These are phyloP conservation scores for Parotocinclus haroldoi DNA, from an alignment of 2,797 vertebrate genomes.

Conservation along the genomic window DNA sequence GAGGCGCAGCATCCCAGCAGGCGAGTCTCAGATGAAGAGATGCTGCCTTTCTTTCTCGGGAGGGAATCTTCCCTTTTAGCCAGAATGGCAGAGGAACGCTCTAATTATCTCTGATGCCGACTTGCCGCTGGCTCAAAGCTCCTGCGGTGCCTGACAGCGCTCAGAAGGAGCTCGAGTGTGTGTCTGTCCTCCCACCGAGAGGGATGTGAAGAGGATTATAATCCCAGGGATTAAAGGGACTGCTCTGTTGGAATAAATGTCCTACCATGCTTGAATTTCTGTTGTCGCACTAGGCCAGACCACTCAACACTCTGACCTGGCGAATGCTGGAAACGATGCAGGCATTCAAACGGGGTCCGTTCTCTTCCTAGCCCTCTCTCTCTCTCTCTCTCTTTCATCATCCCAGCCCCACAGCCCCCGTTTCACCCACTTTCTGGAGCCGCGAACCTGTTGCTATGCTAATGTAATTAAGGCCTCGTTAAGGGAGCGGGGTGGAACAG, in stretches of 20 bases:
- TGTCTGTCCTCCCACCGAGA: conserved; percentile 23
- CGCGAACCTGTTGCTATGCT: conserved; percentile 13
- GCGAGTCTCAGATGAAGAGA: conserved; percentile 38
- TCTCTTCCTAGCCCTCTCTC: not conserved
- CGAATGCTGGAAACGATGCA: conserved; percentile 16
- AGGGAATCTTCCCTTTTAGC: conserved; percentile 23
- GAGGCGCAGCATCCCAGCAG: conserved; percentile 30
- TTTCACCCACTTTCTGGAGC: conserved; percentile 16
- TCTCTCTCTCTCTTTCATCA: not conserved
- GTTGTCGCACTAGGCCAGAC: not conserved
- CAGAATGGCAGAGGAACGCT: conserved; percentile 27
- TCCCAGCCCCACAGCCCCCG: conserved; percentile 10
- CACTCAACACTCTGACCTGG: not conserved
- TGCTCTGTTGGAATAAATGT: conserved; percentile 39
- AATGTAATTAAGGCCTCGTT: conserved; percentile 44
- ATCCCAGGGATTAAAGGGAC: conserved; percentile 39
- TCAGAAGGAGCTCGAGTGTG: conserved; percentile 14
- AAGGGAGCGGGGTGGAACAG: conserved; percentile 21
- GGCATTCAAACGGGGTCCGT: conserved; percentile 2
- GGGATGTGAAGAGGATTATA: conserved; percentile 42
- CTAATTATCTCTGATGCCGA: conserved; percentile 30
- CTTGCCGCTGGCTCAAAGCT: conserved; percentile 18
- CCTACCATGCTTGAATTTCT: conserved; percentile 36
- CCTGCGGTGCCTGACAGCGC: conserved; percentile 15
- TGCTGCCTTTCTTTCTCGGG: conserved; percentile 28